Evolutionary conservation across 2,113 vertebrate species (phyloP).

Genomic region (Scomber colias): DNA sequence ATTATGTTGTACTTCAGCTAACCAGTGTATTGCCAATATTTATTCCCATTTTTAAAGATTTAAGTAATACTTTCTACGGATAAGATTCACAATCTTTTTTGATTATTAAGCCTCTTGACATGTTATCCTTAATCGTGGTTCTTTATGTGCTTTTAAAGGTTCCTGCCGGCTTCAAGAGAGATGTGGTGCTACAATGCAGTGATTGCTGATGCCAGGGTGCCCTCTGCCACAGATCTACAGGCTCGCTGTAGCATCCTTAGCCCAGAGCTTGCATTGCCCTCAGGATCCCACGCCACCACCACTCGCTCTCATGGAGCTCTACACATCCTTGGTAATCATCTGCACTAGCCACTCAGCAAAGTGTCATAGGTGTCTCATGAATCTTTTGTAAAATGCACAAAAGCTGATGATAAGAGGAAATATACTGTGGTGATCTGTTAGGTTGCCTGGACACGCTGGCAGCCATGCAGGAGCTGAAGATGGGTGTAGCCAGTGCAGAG

Average conservation of each 20-base stretch:
- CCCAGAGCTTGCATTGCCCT: conserved; percentile 95
- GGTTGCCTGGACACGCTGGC: conserved; percentile 98
- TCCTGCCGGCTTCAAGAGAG: conserved; percentile 90
- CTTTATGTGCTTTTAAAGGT: conserved; percentile 79
- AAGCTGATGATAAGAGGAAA: background rate
- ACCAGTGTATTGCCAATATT: background rate
- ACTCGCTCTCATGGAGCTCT: conserved; percentile 97
- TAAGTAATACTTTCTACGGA: background rate
- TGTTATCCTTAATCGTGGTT: background rate
- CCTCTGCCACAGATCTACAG: conserved; percentile 92
- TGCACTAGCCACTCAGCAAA: background rate
- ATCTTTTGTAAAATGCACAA: conserved; percentile 9
- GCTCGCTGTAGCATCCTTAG: conserved; percentile 95
- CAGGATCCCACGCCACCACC: conserved; percentile 93
- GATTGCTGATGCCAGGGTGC: conserved; percentile 95
- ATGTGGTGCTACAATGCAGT: conserved; percentile 99
- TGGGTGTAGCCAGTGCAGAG: conserved; percentile 95
- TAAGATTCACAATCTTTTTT: background rate
- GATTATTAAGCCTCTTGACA: background rate
- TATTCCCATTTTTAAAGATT: background rate
- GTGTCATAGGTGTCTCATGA: background rate
- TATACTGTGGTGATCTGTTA: conserved; percentile 63
- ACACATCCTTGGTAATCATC: conserved; percentile 93
- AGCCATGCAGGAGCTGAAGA: conserved; percentile 98
- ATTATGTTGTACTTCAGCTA: background rate